Evolutionary conservation across 2,888 invertebrate species (phyloP), one percentile per base, ranked within the genome.

Genomic region (Drosophila pegasa): DNA sequence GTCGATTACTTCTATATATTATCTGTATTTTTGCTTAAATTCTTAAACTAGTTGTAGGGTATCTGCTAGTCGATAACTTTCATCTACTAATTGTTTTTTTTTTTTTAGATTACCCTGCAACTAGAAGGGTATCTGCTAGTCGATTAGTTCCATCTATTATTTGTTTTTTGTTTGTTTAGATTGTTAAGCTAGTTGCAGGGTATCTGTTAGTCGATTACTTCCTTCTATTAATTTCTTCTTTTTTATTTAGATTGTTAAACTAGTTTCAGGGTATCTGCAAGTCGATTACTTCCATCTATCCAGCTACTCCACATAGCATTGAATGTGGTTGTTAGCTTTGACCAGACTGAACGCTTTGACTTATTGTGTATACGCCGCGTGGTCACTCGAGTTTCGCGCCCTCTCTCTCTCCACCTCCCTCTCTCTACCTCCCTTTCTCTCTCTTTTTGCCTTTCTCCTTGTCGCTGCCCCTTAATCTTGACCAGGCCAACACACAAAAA

Each of bases 281-380:
- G 37, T 37, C 35, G 25, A 1, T 20, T 2, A 9, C n/a, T 33
- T 1, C 1, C 9, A 0, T 9, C 12, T 51, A n/a, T 41, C 5
- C 16, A 5, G 9, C 16, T 10, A 22, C 27, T 2, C 16, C 8
- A 2, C 20, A 8, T 3, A 22, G 29, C 56, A 45, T 35, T 18
- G 27, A 18, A 25, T 55, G 31, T 16, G 16, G n/a, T 2, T 25
- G 4, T 25, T 35, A 25, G 43, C 43, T 14, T 22, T 22, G 55
- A 12, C 40, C 25, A 33, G 16, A 10, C 18, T 56, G 27, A 29
- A 35, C 7, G 35, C 27, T 10, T 50, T 27, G 10, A 16, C 18
- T 31, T 20, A 33, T 60, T 41, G 20, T 16, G 25, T 22, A 25
- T 65, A 25, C 37, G 52, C n/a, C 40, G 33, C 47, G 20, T 59